Conservation (phyloP, 2,113 vertebrate species). For the Melanerpes aurifrons region DNA sequence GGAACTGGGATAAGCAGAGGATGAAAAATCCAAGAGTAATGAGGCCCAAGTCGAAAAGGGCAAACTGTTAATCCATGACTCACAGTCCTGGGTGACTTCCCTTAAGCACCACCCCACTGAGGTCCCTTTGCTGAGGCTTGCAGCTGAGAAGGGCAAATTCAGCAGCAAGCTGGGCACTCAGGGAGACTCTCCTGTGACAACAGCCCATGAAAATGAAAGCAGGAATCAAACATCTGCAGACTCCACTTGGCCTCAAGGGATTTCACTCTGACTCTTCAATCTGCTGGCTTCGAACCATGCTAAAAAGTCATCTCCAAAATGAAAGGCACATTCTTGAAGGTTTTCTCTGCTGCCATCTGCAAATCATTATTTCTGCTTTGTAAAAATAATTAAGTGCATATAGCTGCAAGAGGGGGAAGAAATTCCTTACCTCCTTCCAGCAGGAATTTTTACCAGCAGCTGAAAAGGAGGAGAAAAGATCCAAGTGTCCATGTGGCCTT, state of each 20-base stretch:
- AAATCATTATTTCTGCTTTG: constrained; percentile 24
- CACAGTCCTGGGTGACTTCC: background rate
- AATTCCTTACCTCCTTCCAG: constrained; percentile 33
- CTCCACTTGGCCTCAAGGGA: background rate
- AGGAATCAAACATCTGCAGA: background rate
- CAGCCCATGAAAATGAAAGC: background rate
- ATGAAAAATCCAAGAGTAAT: background rate
- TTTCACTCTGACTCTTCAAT: background rate
- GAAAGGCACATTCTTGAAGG: constrained; percentile 21
- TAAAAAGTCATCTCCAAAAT: background rate
- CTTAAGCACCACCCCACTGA: background rate
- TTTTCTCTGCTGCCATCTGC: constrained; percentile 39
- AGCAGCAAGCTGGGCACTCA: background rate
- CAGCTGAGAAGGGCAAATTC: background rate
- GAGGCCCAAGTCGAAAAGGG: background rate
- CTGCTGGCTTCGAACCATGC: background rate
- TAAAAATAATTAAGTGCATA: constrained; percentile 40
- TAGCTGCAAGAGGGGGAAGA: background rate
- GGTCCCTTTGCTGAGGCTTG: background rate
- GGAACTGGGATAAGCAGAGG: background rate
- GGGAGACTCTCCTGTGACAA: background rate
- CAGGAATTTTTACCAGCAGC: background rate
- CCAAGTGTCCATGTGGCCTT: accelerated
- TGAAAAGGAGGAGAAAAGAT: background rate
- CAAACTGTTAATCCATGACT: background rate